Evolutionary conservation across 1,140 invertebrate species (phyloP).

Genomic region (Zophobas morio): DNA sequence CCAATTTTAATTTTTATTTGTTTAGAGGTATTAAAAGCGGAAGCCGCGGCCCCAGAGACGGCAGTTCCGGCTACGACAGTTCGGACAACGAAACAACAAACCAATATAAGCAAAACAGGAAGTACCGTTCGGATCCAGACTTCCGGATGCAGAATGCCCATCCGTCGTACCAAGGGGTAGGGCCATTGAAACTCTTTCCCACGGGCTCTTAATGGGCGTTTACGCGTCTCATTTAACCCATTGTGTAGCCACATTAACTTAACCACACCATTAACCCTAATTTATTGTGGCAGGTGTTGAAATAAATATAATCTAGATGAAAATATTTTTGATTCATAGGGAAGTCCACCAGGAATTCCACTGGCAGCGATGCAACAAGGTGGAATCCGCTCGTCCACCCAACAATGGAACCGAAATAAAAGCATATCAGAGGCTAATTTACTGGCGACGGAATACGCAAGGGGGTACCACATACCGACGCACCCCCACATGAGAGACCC

Average conservation of each 20-base stretch:
- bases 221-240: conserved; percentile 49
- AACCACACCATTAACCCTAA: background rate
- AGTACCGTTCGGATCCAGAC: conserved; percentile 86
- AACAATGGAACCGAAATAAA: conserved; percentile 74
- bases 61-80: conserved; percentile 91
- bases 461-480: conserved; percentile 57
- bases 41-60: conserved; percentile 69
- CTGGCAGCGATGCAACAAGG: conserved; percentile 74
- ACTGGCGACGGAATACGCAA: conserved; percentile 71
- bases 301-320: background rate
- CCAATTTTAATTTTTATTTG: background rate
- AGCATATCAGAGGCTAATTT: conserved; percentile 85
- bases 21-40: conserved; percentile 43
- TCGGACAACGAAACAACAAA: conserved; percentile 79
- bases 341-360: conserved; percentile 63
- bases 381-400: conserved; percentile 68
- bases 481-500: conserved; percentile 68
- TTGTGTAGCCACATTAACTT: background rate
- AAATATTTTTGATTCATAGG: conserved; percentile 20
- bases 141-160: conserved; percentile 78
- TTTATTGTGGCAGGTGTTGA: background rate
- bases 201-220: background rate
- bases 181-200: conserved; percentile 40
- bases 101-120: conserved; percentile 76
- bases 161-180: conserved; percentile 69